Conservation (phyloP, 2,113 vertebrate genomes). For the Bujurquina vittata region DNA sequence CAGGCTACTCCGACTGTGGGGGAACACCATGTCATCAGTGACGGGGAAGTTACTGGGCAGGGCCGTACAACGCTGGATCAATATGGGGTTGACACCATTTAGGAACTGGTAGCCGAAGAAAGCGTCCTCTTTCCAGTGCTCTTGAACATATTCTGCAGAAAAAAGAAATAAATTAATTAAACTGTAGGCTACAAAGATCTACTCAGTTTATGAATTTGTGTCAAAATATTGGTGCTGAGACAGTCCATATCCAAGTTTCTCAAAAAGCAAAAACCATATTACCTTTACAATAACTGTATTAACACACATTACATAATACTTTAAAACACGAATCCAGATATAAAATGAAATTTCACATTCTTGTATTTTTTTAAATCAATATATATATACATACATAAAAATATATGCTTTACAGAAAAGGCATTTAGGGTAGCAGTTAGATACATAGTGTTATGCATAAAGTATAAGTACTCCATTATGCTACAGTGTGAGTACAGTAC, state of each 20-base stretch:
- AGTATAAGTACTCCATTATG: background rate
- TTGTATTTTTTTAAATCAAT: no score
- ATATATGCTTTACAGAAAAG: background rate
- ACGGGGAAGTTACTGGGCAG: constrained; percentile 87
- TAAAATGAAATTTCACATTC: no score
- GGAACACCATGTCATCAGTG: constrained; percentile 83
- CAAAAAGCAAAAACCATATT: no score
- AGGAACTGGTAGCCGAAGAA: constrained; percentile 76
- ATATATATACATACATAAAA: background rate
- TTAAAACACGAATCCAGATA: no score
- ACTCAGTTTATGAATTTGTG: background rate
- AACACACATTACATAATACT: no score
- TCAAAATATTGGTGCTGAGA: background rate
- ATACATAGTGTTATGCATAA: background rate
- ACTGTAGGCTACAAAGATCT: background rate
- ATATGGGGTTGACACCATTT: constrained; percentile 88
- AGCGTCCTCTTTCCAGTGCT: constrained; percentile 85
- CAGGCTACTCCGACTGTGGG: constrained; percentile 73
- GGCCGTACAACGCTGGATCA: constrained; percentile 81
- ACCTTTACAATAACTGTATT: no score
- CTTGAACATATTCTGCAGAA: constrained; percentile 57
- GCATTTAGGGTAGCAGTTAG: background rate
- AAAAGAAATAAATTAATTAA: background rate
- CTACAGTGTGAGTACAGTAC: constrained; percentile 21
- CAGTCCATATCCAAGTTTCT: no score